Conservation (phyloP, 2,888 invertebrate species). For the Nebria salina region DNA sequence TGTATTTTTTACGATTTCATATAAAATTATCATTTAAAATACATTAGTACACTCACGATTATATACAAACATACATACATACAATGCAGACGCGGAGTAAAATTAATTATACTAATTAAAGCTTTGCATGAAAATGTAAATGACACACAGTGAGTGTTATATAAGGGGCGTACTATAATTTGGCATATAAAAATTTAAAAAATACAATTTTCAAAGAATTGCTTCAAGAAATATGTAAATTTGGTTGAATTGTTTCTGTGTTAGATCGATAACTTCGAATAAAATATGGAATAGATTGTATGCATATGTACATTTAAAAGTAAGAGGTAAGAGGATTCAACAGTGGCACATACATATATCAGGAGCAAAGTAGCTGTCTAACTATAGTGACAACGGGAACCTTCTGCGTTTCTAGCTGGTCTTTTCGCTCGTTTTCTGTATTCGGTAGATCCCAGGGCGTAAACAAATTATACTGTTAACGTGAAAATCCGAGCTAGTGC, state of each 20-base stretch:
- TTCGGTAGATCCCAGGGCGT: slow-evolving; percentile 16
- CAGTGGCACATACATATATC: slow-evolving; percentile 11
- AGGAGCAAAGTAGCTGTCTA: slow-evolving; percentile 3
- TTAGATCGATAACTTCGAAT: background rate
- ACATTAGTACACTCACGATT: background rate
- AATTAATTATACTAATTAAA: background rate
- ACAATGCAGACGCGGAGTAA: background rate
- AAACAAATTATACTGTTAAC: slow-evolving; percentile 28
- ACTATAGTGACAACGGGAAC: slow-evolving; percentile 8
- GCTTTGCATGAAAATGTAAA: background rate
- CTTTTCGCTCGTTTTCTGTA: slow-evolving; percentile 10
- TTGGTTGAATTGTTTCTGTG: too few species aligned
- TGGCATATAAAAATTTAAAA: background rate
- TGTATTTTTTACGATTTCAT: background rate
- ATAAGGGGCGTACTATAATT: background rate
- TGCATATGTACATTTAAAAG: background rate
- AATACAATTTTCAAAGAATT: too few species aligned
- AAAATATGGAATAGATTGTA: background rate
- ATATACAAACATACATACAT: background rate
- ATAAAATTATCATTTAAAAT: slow-evolving; percentile 1
- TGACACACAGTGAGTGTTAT: background rate
- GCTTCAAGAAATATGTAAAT: too few species aligned
- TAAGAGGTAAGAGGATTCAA: background rate
- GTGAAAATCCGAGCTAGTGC: slow-evolving; percentile 10
- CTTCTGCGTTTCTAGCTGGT: background rate